Percentiles rank a stretch among this genome's conserved stretches.
Conservation (phyloP, 2,797 vertebrate species). For the Enteromius anoplus region DNA sequence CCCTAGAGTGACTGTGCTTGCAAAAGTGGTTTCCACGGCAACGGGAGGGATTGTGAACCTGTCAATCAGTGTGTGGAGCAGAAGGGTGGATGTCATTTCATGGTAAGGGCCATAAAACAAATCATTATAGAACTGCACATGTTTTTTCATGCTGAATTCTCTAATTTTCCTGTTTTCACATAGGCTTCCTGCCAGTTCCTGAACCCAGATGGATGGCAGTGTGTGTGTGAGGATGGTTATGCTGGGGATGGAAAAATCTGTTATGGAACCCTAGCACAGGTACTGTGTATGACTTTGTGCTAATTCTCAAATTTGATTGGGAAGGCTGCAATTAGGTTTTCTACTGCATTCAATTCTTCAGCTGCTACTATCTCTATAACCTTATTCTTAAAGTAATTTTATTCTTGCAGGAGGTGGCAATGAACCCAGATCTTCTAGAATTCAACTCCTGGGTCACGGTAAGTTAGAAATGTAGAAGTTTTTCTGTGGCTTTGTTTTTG, state of each 20-base stretch:
- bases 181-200: conserved; percentile 84
- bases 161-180: not conserved
- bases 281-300: conserved; percentile 63
- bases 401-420: conserved; percentile 80
- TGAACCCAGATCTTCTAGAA: conserved; percentile 75
- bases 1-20: conserved; percentile 88
- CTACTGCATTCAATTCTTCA: not conserved
- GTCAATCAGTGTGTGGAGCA: conserved; percentile 82
- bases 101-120: conserved; percentile 76
- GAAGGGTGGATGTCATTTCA: conserved; percentile 82
- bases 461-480: conserved; percentile 67
- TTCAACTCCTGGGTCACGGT: conserved; percentile 87
- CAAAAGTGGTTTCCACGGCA: conserved; percentile 84
- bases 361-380: not conserved
- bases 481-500: not conserved
- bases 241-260: conserved; percentile 83
- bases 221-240: conserved; percentile 84
- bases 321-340: not conserved
- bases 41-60: conserved; percentile 83
- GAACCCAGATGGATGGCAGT: conserved; percentile 77
- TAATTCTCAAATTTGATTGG: not conserved
- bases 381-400: conserved; percentile 3
- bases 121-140: conserved; percentile 15
- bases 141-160: not conserved
- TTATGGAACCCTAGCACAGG: conserved; percentile 82